Evolutionary conservation across 2,888 invertebrate species (phyloP), one percentile per base, ranked within the genome.

Genomic region (Tiphia femorata): DNA sequence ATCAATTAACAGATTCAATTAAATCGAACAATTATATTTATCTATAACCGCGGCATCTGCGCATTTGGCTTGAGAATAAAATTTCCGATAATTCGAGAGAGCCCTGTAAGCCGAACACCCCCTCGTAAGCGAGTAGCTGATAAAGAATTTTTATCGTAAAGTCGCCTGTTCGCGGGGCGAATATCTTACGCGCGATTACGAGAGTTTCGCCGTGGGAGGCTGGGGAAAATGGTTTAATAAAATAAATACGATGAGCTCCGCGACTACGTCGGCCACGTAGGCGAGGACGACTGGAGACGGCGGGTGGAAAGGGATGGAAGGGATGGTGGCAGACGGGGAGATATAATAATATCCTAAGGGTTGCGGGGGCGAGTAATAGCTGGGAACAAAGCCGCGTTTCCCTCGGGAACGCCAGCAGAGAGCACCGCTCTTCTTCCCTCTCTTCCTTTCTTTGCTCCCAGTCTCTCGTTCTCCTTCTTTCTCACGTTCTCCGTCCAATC

Each of bases 311-410:
- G 21, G 46, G 54, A 35, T 37, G 52, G 51, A 59, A 44, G 57
- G 59, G 52, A 55, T 62, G 58, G 50, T 53, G 67, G 61, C 74
- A 77, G 79, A 78, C 77, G 73, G 76, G 68, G 70, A 80, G 80
- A 80, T 83, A 83, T 82, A 83, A 82, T 82, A 82, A 82, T 80
- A 83, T 81, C 79, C 78, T 80, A 72, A 80, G 81, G 81, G 80
- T 78, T 78, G 72, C 75, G 75, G 76, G 78, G 76, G 76, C 76
- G 81, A 78, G 79, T 83, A 83, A 83, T 83, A 83, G 81, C 82
- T 78, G 76, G 78, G 83, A 83, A 83, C 82, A 83, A 83, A 83
- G 83, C 80, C 80, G 65, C 67, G 72, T 72, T 70, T 77, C 80
- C 77, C 47, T 42, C 76, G 67, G 80, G 78, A 59, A 42, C 16